Evolutionary conservation across 2,888 invertebrate genomes (phyloP), one percentile per base, ranked within the genome.

Genomic region (Cosmopolites sordidus): DNA sequence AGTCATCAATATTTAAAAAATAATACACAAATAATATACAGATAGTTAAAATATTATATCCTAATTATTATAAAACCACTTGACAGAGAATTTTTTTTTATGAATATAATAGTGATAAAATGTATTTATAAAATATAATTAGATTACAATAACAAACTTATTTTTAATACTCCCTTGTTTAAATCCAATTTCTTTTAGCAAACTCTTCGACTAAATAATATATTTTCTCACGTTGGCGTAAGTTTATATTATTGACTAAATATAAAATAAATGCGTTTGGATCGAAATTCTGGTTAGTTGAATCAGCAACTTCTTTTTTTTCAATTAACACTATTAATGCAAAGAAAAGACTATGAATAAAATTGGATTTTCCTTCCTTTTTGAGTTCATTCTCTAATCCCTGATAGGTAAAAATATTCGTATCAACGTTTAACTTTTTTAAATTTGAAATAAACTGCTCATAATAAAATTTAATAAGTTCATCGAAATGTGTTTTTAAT

Each of bases 381-480:
- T 8, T 22, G 22, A 22, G 22, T 22, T 22, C 22, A 8, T 22
- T 22, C 8, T 5, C 3, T 5, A 51, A 39, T 12, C 17, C 45
- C 11, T 38, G n/a, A 29, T 16, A 45, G 2, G 39, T 30, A 40
- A 44, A 51, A 2, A n/a, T 4, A n/a, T 12, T 12, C 18, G 27
- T 48, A 18, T 44, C 16, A 9, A 51, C 16, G 4, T 47, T 33
- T 6, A 30, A 44, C 16, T 16, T 4, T 39, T 50, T 38, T 18
- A 54, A 37, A 14, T 43, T 49, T 16, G 18, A n/a, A 11, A 54
- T 43, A n/a, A 59, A 53, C 18, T 48, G 16, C 1, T 45, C 38
- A 37, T 57, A 48, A 38, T 60, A 60, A 22, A 17, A 50, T 11
- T 43, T 42, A 6, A 60, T 16, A 14, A 60, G 45, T 9, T 45